Percentiles rank a stretch among this genome's conserved stretches.
Conservation (phyloP, 2,113 vertebrate species). For the Prunella himalayana region DNA sequence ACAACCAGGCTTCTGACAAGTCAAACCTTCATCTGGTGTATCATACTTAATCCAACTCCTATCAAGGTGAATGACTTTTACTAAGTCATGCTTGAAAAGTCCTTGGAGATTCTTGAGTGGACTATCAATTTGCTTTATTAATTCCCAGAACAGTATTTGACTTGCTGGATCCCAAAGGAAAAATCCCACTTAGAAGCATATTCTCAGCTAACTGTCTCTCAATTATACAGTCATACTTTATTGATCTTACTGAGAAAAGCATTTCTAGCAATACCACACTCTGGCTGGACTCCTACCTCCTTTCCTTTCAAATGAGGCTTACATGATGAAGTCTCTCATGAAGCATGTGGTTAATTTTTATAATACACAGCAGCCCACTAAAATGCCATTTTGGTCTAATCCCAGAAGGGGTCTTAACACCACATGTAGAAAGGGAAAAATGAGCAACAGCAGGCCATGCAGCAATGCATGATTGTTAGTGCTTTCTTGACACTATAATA, state of each 20-base stretch:
- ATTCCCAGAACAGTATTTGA: not conserved
- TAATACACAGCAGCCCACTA: not conserved
- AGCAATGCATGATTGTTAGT: not conserved
- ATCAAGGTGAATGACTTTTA: not conserved
- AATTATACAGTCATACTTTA: conserved; percentile 24
- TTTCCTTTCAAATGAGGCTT: not conserved
- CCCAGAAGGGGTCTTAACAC: not conserved
- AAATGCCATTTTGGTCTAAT: not conserved
- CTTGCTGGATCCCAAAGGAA: not conserved
- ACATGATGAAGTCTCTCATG: not conserved
- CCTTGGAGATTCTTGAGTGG: conserved; percentile 16
- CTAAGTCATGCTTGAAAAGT: not conserved
- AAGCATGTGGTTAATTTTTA: not conserved
- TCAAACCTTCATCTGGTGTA: not conserved
- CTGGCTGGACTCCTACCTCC: not conserved
- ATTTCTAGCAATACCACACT: not conserved
- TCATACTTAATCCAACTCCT: not conserved
- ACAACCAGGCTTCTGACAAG: not conserved
- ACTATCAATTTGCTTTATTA: conserved; percentile 32
- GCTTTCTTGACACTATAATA: not conserved
- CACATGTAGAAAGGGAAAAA: not conserved
- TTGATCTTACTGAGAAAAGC: conserved; percentile 3
- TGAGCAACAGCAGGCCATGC: not conserved
- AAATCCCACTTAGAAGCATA: conserved; percentile 21
- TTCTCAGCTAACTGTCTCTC: conserved; percentile 24